Evolutionary conservation across 2,797 vertebrate species (phyloP).

Genomic region (Neostethus bicornis): DNA sequence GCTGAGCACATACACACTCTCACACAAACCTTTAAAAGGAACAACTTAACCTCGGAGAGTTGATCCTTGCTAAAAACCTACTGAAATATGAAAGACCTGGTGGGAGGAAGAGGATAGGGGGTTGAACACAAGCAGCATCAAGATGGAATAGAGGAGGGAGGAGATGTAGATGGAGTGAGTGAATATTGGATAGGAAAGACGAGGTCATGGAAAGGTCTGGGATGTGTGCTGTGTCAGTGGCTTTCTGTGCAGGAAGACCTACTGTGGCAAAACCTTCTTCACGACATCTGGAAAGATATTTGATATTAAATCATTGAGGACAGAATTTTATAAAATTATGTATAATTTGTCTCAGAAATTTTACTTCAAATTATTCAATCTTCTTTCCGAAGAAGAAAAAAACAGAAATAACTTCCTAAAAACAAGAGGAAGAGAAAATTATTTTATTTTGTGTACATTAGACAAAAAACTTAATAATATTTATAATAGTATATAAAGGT

Average conservation of each 20-base stretch:
- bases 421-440: no score
- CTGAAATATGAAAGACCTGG: conserved; percentile 71
- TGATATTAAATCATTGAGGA: conserved; percentile 2
- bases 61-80: conserved; percentile 71
- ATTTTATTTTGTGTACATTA: no score
- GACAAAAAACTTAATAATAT: no score
- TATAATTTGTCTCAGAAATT: no score
- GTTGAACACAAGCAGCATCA: conserved; percentile 39
- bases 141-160: conserved; percentile 26
- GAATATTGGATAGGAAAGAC: conserved; percentile 60
- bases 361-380: no score
- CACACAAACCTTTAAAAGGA: conserved; percentile 48
- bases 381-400: no score
- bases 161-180: conserved; percentile 43
- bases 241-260: conserved; percentile 26
- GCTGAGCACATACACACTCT: conserved; percentile 17
- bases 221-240: conserved; percentile 63
- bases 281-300: neutral
- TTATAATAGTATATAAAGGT: no score
- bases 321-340: neutral
- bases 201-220: conserved; percentile 64
- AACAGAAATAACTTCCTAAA: no score
- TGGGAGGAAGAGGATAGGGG: conserved; percentile 28
- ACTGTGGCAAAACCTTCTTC: conserved; percentile 7
- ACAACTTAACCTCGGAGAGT: conserved; percentile 73